These are phyloP conservation scores for Germaria angustata DNA, from an alignment of 2,888 invertebrate genomes.

Conservation along the genomic window DNA sequence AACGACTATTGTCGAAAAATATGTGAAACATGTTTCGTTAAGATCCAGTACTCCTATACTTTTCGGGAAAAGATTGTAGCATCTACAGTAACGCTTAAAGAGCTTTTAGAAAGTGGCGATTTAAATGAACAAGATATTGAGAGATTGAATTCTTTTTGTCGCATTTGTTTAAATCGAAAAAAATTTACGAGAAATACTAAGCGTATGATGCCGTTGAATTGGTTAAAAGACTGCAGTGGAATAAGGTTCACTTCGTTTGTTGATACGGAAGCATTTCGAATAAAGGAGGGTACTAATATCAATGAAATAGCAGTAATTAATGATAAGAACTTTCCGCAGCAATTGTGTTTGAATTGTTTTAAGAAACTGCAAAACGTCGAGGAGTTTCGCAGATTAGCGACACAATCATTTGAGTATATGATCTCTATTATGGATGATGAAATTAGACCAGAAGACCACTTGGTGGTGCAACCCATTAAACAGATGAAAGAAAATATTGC, in stretches of 20 bases:
- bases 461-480: neutral
- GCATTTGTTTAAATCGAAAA: constrained; percentile 58
- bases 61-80: constrained; percentile 61
- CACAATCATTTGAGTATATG: constrained; percentile 61
- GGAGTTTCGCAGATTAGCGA: constrained; percentile 54
- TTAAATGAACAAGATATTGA: constrained; percentile 19
- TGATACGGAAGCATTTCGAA: constrained; percentile 35
- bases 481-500: neutral
- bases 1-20: constrained; percentile 48
- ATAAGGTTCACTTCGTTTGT: constrained; percentile 24
- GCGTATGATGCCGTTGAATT: constrained; percentile 27
- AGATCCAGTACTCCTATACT: constrained; percentile 46
- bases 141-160: constrained; percentile 61
- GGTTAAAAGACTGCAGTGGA: constrained; percentile 36
- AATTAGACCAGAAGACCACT: neutral
- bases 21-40: constrained; percentile 57
- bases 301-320: constrained; percentile 41
- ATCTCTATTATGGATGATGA: constrained; percentile 46
- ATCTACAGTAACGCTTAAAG: constrained; percentile 48
- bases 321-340: constrained; percentile 48
- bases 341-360: constrained; percentile 56
- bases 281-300: constrained; percentile 52
- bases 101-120: constrained; percentile 40
- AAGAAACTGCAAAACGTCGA: constrained; percentile 57
- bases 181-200: neutral